Percentiles rank a stretch among this genome's conserved stretches.
Conservation (phyloP, 2,888 invertebrate genomes). For the Malthinus flaveolus region DNA sequence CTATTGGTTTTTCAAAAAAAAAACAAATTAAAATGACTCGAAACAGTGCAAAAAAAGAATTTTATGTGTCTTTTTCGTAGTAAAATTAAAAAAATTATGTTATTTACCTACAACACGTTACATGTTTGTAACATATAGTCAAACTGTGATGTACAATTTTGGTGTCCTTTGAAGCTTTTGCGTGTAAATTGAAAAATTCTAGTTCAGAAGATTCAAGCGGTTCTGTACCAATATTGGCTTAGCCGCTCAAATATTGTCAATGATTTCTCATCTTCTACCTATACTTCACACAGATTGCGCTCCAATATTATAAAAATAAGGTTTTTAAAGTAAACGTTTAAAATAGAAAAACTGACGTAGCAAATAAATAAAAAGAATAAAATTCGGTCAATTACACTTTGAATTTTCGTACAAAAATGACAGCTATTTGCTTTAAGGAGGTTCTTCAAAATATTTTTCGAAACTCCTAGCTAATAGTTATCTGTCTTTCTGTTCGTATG, state of each 20-base stretch:
- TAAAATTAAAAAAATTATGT: no score
- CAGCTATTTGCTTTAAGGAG: no score
- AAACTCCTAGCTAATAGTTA: no score
- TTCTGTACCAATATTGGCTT: conserved; percentile 12
- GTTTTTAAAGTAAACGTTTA: not conserved
- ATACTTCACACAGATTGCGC: conserved; percentile 10
- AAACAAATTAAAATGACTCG: no score
- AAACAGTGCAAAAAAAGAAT: no score
- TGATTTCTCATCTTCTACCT: conserved; percentile 11
- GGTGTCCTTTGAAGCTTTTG: not conserved
- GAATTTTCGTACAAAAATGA: no score
- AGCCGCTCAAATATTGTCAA: conserved; percentile 14
- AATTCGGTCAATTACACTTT: not conserved
- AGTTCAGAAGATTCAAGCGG: conserved; percentile 10
- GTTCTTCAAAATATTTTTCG: no score
- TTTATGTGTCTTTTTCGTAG: no score
- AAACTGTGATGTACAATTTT: conserved; percentile 1
- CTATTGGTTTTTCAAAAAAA: no score
- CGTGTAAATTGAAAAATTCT: conserved; percentile 12
- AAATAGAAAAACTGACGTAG: not conserved
- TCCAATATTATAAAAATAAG: conserved; percentile 1
- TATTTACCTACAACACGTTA: no score
- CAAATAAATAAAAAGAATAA: not conserved
- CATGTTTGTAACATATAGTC: not conserved
- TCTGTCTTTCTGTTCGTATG: no score